phyloP scores from a whole-genome alignment of 2,797 vertebrate species.

The Telmatherina bonti region DNA sequence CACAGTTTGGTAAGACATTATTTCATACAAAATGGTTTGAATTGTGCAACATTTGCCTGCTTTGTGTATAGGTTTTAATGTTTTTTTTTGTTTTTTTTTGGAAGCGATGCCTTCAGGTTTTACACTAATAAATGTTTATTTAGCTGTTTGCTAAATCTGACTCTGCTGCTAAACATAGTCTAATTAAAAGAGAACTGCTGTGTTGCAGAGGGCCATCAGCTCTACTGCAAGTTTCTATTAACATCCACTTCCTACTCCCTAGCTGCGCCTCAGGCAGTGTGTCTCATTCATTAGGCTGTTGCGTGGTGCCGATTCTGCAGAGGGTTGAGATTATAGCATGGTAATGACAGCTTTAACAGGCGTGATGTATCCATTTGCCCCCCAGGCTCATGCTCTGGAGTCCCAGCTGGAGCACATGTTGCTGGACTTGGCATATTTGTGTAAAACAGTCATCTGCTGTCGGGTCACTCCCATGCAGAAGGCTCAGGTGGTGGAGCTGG shows the following conservation, averaged over 20 bases:
- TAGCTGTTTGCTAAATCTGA: conserved; percentile 29
- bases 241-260: conserved; percentile 50
- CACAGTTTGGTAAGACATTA: conserved; percentile 84
- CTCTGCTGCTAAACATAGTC: conserved; percentile 37
- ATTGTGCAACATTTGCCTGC: conserved; percentile 1
- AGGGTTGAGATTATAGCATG: conserved; percentile 5
- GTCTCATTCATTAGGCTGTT: conserved; percentile 24
- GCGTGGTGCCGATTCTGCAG: conserved; percentile 40
- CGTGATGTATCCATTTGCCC: conserved; percentile 35
- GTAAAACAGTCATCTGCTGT: conserved; percentile 88
- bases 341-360: conserved; percentile 37
- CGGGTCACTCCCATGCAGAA: conserved; percentile 89
- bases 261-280: conserved; percentile 25
- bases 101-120: conserved; percentile 10
- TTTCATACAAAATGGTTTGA: neutral
- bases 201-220: conserved; percentile 47
- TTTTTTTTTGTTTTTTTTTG: conserved; percentile 30
- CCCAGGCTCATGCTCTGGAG: conserved; percentile 84
- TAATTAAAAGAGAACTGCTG: conserved; percentile 59
- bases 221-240: conserved; percentile 69
- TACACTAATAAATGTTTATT: conserved; percentile 10
- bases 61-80: conserved; percentile 4
- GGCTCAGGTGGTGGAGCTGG: conserved; percentile 87
- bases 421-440: conserved; percentile 86
- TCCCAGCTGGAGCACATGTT: conserved; percentile 82